These are phyloP conservation scores for Meloidogyne exigua DNA, from an alignment of 1,140 invertebrate species.

Conservation along the genomic window DNA sequence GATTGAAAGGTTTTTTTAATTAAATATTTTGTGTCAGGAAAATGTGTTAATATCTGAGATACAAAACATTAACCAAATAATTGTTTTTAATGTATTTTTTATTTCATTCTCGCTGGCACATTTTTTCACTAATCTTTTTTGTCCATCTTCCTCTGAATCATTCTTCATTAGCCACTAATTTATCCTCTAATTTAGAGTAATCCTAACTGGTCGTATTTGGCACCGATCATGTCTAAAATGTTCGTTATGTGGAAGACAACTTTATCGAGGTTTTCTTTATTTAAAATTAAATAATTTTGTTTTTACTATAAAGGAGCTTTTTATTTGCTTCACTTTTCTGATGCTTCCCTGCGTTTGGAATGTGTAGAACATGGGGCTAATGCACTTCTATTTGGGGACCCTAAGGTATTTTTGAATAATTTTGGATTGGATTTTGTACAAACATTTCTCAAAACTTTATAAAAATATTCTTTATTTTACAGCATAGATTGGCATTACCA, in stretches of 20 bases:
- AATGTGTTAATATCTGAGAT: too few species aligned
- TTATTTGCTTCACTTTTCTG: neutral
- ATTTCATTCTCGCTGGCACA: too few species aligned
- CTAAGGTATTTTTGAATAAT: too few species aligned
- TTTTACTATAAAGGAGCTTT: constrained; percentile 3
- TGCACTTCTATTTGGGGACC: constrained; percentile 13
- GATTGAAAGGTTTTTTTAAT: constrained; percentile 21
- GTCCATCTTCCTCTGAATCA: too few species aligned
- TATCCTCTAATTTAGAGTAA: constrained; percentile 8
- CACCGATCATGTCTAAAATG: constrained; percentile 23
- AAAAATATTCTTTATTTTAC: neutral
- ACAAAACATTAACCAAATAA: too few species aligned
- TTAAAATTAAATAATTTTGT: neutral
- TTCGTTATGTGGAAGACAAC: constrained; percentile 15
- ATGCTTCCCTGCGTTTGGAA: constrained; percentile 10
- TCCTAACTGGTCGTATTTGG: constrained; percentile 15
- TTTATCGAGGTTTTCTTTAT: constrained; percentile 17
- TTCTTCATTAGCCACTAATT: too few species aligned
- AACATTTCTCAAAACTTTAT: too few species aligned
- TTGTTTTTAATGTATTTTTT: too few species aligned
- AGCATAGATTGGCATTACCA: constrained; percentile 23
- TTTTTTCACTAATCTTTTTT: too few species aligned
- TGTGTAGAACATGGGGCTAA: constrained; percentile 26
- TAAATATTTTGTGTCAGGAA: too few species aligned
- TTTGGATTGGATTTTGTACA: too few species aligned